phyloP scores from a whole-genome alignment of 2,797 vertebrate genomes.

The Sebastes iracundus region DNA sequence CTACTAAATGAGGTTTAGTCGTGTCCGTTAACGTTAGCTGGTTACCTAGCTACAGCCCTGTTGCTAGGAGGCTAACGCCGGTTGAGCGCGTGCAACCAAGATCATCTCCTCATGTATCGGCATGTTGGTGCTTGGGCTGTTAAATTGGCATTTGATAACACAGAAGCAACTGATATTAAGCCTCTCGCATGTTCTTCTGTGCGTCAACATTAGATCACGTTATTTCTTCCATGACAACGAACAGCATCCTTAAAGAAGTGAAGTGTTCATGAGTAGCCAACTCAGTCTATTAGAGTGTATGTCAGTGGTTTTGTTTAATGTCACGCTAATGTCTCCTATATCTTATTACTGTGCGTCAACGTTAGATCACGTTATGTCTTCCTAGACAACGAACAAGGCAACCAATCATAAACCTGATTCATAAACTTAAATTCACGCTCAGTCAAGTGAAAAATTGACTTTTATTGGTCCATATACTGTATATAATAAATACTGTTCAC shows the following conservation, averaged over 20 bases:
- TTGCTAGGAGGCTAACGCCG: slow-evolving; percentile 5
- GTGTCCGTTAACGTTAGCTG: background rate
- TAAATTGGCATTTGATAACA: fast-evolving
- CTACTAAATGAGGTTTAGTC: fast-evolving
- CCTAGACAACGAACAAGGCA: too few species aligned
- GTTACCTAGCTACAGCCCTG: background rate
- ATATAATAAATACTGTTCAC: background rate
- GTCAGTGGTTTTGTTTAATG: background rate
- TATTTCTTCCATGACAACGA: fast-evolving
- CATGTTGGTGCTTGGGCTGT: fast-evolving
- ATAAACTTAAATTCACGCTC: background rate
- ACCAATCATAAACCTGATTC: too few species aligned
- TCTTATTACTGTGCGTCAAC: background rate
- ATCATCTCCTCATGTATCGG: too few species aligned
- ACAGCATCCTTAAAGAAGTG: too few species aligned
- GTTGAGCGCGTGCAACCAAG: background rate
- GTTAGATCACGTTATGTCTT: too few species aligned
- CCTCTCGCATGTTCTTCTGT: background rate
- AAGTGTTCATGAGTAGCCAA: fast-evolving
- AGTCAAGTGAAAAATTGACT: background rate
- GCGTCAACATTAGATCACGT: too few species aligned
- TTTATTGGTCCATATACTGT: slow-evolving; percentile 23
- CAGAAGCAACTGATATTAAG: too few species aligned
- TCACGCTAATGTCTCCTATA: fast-evolving
- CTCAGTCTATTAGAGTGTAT: fast-evolving